These are phyloP conservation scores for Halcyon smyrnensis DNA, from an alignment of 2,797 vertebrate genomes.

Conservation along the genomic window DNA sequence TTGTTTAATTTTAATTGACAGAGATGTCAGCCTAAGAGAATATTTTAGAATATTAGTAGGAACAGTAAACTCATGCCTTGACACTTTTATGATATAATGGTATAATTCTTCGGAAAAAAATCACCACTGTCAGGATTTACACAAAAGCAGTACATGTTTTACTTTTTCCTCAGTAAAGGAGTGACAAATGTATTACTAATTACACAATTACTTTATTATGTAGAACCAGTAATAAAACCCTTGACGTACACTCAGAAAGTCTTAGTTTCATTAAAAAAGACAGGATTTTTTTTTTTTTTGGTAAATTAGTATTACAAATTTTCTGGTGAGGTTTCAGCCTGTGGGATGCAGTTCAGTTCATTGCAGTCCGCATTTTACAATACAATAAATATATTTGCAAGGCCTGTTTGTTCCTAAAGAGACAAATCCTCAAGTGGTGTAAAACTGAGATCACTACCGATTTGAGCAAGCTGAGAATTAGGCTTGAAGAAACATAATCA, in stretches of 20 bases:
- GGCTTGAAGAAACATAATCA: not conserved
- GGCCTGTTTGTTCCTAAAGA: not conserved
- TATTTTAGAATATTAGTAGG: slow-evolving; percentile 85
- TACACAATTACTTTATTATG: slow-evolving; percentile 81
- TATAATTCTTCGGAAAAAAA: slow-evolving; percentile 80
- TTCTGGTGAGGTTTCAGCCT: not conserved
- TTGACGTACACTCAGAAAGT: slow-evolving; percentile 65
- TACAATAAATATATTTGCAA: not conserved
- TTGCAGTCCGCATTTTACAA: not conserved
- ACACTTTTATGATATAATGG: slow-evolving; percentile 86
- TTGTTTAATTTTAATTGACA: slow-evolving; percentile 86
- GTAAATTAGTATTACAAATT: not conserved
- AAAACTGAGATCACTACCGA: not conserved
- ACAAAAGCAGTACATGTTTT: slow-evolving; percentile 78
- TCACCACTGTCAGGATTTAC: slow-evolving; percentile 80
- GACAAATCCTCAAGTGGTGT: not conserved
- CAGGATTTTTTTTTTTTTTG: not conserved
- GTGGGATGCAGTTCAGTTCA: not conserved
- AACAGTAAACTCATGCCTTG: slow-evolving; percentile 84
- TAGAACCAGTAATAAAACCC: slow-evolving; percentile 71
- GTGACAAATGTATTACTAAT: slow-evolving; percentile 82
- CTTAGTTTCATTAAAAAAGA: slow-evolving; percentile 35
- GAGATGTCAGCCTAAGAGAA: slow-evolving; percentile 84
- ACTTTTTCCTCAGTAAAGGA: slow-evolving; percentile 66
- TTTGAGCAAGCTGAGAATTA: not conserved